Base-by-base conservation (phyloP, 1,140 invertebrate genomes). In the Thaumetopoea pityocampa region DNA sequence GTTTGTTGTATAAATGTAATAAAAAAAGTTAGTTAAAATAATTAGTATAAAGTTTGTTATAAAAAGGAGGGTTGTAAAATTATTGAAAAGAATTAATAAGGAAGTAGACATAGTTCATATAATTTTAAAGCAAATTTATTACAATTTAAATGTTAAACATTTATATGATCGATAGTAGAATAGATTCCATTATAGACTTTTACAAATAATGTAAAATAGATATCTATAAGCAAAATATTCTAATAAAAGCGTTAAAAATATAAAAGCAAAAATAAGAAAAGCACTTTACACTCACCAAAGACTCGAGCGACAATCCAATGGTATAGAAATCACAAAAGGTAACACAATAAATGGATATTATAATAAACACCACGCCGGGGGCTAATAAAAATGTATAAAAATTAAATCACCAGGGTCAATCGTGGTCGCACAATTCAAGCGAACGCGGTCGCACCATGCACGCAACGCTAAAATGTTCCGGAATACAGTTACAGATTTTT, bases 321-420 rank as follows among this genome's bases (percentile, higher is more conserved):
- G 49, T 36, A 45, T 16, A 28, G 28, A 68, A 74, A 62, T 69
- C 78, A 78, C 66, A 73, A 74, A 58, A 67, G 56, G n/a, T 66
- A 77, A 69, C 63, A 71, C 59, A 66, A 64, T n/a, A 61, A 58
- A 35, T 30, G 38, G 29, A 36, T 27, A 26, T 42, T 53, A 47
- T 34, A 63, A 49, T 42, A 50, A 55, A 57, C 67, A 73, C 64
- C 63, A 80, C 64, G 55, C 57, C 52, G 49, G 41, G 51, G 62
- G 61, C 44, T 59, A 57, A 68, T 35, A 55, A 67, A 67, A 66
- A 64, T 73, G 71, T 66, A 54, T 55, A 57, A 72, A 73, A 77
- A 74, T 60, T 61, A 70, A 77, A 71, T 69, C 79, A 79, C 79
- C 62, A 70, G 67, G 62, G 64, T 64, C 66, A 72, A 78, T 71